Evolutionary conservation across 2,888 invertebrate genomes (phyloP), one percentile per base, ranked within the genome.

Genomic region (Micropterix aruncella): DNA sequence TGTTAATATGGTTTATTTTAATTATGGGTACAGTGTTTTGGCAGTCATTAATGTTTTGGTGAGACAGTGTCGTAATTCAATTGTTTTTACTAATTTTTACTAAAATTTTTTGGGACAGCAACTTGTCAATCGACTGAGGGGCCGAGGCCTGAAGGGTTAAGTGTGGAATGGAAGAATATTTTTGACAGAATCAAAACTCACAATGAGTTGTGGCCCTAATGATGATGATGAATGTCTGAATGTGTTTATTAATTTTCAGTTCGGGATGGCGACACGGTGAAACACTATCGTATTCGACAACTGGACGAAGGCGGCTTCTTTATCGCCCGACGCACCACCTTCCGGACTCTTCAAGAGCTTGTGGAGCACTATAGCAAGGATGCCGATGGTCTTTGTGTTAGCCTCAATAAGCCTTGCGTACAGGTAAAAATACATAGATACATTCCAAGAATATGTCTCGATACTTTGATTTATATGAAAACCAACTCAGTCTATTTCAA

Each of bases 291-390:
- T 60, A 97, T 99, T 64, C 79, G 97, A 56, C 97, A 97, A 69
- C 73, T 99, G 60, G 99, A 99, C 66, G 96, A 99, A 65, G 91
- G 97, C 49, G 97, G 97, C 44, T 99, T 96, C 75, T 99, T 96
- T 77, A 99, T 99, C 58, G 97, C 99, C 46, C 77, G 97, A 56
- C 79, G 99, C 61, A 95, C 95, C 55, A 95, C 96, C 51, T 99
- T 99, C 76, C 80, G 93, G 55, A 95, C 95, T 12, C 76, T 99
- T 42, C 92, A 95, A 64, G 97, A 99, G 65, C 79, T 99, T 44
- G 96, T 97, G 40, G 92, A 93, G 57, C 95, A 99, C 65, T 99
- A 99, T 70, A 91, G 91, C 69, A 85, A 88, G 70, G 95, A 96
- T 63, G 90, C 97, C 14, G 99, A 99, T 65, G 99, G 99, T 14